Evolutionary conservation across 2,113 vertebrate genomes (phyloP).

Genomic region (Pardalotus punctatus): DNA sequence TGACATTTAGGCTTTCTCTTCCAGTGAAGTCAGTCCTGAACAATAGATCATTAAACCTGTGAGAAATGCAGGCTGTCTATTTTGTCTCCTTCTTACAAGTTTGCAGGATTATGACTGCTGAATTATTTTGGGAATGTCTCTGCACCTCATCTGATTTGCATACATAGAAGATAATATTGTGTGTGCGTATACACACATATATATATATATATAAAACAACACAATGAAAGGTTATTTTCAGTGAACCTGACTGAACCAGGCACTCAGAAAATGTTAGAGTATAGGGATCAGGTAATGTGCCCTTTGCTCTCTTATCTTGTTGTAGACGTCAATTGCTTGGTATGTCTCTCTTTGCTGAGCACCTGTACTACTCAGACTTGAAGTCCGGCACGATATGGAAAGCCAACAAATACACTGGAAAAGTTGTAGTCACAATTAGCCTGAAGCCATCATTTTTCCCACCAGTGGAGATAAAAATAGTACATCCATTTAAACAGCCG

Average conservation of each 20-base stretch:
- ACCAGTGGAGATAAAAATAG: conserved; percentile 76
- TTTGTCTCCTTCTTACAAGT: not conserved
- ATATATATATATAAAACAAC: not conserved
- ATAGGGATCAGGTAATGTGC: not conserved
- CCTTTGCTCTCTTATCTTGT: not conserved
- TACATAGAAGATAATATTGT: not conserved
- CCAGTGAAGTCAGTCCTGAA: not conserved
- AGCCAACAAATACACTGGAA: conserved; percentile 83
- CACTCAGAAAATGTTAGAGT: not conserved
- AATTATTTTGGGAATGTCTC: not conserved
- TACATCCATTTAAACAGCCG: conserved; percentile 81
- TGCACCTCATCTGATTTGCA: not conserved
- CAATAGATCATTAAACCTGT: not conserved
- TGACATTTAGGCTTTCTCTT: not conserved
- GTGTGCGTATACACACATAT: rapidly evolving
- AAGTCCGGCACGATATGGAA: conserved; percentile 75
- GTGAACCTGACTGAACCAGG: not conserved
- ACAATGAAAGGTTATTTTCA: not conserved
- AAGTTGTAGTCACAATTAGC: conserved; percentile 73
- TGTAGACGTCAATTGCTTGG: conserved; percentile 72
- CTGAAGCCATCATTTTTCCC: conserved; percentile 63
- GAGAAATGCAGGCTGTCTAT: not conserved
- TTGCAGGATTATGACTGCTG: not conserved
- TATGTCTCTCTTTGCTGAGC: conserved; percentile 81
- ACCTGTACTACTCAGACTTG: conserved; percentile 81